Evolutionary conservation across 2,888 invertebrate species (phyloP), one percentile per base, ranked within the genome.

Genomic region (Allacma fusca): DNA sequence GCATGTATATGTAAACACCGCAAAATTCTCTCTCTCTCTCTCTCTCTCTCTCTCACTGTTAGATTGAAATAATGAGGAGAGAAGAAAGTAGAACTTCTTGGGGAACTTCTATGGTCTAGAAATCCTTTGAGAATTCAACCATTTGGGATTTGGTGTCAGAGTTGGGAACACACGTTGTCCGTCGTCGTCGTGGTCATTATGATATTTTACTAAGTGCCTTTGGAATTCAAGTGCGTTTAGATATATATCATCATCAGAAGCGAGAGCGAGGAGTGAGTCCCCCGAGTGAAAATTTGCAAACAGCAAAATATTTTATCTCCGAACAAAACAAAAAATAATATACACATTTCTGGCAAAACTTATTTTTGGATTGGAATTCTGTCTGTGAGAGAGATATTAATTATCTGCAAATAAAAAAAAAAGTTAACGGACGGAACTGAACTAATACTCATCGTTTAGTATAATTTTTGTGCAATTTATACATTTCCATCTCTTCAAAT

Each of bases 61-160:
- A 43, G 69, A 69, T 69, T 69, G 69, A 34, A 69, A 69, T 69
- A 69, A 69, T 69, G 69, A 79, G 79, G 82, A 82, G 82, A 83
- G 83, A 83, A 83, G 83, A 83, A 83, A 83, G 83, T 83, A 83
- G 83, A 82, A 81, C 82, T 83, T 81, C 65, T 74, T 74, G 79
- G 83, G 83, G 80, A 81, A 79, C 81, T 81, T 79, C 77, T 72
- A 75, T 81, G 81, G 81, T 81, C 82, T 84, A 84, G 83, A 84
- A 84, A 84, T 82, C 79, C 70, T 78, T 80, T 78, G 80, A 79
- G 81, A 83, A 80, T 81, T 78, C 79, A 82, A 80, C 78, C 82
- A 84, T 84, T 84, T 82, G 79, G 80, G 79, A 81, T 81, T 84
- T 84, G 81, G 81, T 76, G 76, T 69, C 76, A 76, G 76, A 76